Evolutionary conservation across 2,113 vertebrate genomes (phyloP), one percentile per base, ranked within the genome.

Genomic region (Pluvianellus socialis): DNA sequence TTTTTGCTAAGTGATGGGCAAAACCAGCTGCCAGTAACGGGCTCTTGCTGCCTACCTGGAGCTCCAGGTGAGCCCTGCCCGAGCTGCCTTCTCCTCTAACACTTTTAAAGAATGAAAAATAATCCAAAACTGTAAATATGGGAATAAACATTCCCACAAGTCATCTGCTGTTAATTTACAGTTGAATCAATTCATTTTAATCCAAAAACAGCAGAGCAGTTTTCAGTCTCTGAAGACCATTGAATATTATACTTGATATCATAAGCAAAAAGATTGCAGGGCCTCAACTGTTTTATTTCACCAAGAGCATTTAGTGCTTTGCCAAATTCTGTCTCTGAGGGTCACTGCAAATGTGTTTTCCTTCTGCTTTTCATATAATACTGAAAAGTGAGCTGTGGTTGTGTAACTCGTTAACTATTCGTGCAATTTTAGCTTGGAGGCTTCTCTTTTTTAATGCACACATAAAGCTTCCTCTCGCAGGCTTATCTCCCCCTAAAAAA

Each of bases 151-250:
- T 33, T 74, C 87, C 49, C 67, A 38, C 40, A 61, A 90, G 89
- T 85, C 96, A 97, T 95, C 94, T 97, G 94, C 85, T 97, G 70
- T 75, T 95, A 92, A 97, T 85, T 97, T 94, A 86, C 86, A 90
- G 83, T 87, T 91, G 49, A 96, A 96, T 82, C 89, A 91, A 93
- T 97, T 95, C 33, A 85, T 93, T 97, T 97, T 44, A 92, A 95
- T 97, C 94, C 92, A 86, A 96, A 96, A 88, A 11, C 85, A 97
- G 85, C 92, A 92, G 85, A 95, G 44, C 35, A 65, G 80, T 79
- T 97, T 90, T 79, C 76, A 49, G 50, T 96, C 92, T 96, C 89
- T 71, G 62, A 76, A 95, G 96, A 20, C 73, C 92, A 59, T 84
- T 95, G 94, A 96, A 74, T 95, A 75, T 87, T 55, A 81, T n/a